Evolutionary conservation across 2,797 vertebrate genomes (phyloP).

Genomic region (Zalophus californianus): DNA sequence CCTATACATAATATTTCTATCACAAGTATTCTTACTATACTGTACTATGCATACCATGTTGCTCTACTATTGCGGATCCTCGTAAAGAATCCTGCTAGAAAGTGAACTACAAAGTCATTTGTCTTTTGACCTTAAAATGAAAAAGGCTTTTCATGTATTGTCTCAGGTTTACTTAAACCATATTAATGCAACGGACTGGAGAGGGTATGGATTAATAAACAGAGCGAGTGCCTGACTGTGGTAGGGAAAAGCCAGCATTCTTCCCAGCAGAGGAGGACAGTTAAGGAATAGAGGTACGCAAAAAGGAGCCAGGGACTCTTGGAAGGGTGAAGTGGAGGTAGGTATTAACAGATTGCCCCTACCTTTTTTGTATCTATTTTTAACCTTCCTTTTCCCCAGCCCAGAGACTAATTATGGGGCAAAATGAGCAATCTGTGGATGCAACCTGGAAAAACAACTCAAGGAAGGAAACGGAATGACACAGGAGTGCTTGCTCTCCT

Average conservation of each 20-base stretch:
- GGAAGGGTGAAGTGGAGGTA: neutral
- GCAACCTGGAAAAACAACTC: neutral
- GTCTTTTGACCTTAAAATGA: neutral
- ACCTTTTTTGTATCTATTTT: neutral
- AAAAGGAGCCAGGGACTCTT: neutral
- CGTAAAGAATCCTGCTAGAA: neutral
- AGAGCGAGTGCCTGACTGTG: neutral
- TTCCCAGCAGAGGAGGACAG: neutral
- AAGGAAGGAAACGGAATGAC: neutral
- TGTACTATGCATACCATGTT: neutral
- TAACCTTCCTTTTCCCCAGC: neutral
- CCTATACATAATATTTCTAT: neutral
- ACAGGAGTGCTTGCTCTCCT: neutral
- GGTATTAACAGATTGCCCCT: neutral
- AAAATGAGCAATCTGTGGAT: neutral
- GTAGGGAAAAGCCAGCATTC: neutral
- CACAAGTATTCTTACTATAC: neutral
- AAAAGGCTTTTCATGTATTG: neutral
- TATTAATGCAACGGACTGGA: neutral
- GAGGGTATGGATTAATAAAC: neutral
- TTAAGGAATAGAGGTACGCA: neutral
- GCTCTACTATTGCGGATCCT: neutral
- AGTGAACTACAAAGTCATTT: neutral
- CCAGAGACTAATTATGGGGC: neutral
- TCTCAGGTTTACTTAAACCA: neutral